Base-by-base conservation (phyloP, 2,797 vertebrate species). In the Spinus pinus region DNA sequence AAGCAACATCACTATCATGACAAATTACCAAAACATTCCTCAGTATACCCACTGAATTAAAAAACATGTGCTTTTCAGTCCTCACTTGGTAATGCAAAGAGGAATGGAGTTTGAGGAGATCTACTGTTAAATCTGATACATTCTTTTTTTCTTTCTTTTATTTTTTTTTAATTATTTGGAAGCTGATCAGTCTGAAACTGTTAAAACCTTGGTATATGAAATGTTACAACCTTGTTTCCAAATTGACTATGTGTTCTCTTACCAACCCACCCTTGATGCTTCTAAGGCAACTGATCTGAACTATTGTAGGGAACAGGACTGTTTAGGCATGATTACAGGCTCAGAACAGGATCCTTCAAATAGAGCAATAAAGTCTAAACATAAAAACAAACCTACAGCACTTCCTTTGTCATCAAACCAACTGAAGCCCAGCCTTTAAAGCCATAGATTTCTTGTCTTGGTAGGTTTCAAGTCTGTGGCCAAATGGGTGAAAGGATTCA, bases 11-110 rank as follows among this genome's bases (percentile, higher is more conserved):
- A 0, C 58, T 86, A 30, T 78, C 42, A 14, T 69, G 61, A 86
- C 22, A 81, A 82, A 89, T 85, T 81, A 64, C 44, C 30, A 66
- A 91, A 88, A 70, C 42, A 61, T 69, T 57, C 54, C 6, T 74
- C 19, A 47, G 14, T 71, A 33, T 72, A 57, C 8, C 15, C 30
- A 54, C 27, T 85, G 77, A 90, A 72, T 78, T 88, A 74, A 90
- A 33, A 81, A 57, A 15, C 12, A 61, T 67, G 85, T 53, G 12
- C 10, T 24, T 93, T 93, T 65, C 73, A 64, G 21, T 69, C 22
- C 13, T 77, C 12, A 10, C 22, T 67, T 81, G 74, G 54, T 80
- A 94, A 69, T 80, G n/a, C 41, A 39, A 67, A 88, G 41, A 30
- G 3, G 6, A 81, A 10, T 39, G 10, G 22, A 74, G 8, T 22